Evolutionary conservation across 2,797 vertebrate genomes (phyloP).

Genomic region (Sylvilagus floridanus): DNA sequence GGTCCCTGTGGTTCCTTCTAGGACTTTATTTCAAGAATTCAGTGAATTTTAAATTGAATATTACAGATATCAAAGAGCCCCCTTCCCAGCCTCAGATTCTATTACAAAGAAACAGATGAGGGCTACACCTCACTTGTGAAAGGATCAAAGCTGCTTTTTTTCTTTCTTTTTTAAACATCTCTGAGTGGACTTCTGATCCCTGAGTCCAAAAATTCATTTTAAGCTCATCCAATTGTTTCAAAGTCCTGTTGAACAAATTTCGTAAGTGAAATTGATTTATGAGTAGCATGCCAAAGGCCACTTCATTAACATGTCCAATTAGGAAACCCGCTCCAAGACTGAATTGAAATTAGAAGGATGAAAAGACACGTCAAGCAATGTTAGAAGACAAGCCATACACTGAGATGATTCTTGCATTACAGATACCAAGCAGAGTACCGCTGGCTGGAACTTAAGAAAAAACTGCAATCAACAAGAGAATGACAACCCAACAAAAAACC

Average conservation of each 20-base stretch:
- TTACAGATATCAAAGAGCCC: constrained; percentile 75
- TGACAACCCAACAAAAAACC: constrained; percentile 7
- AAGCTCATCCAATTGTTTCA: constrained; percentile 65
- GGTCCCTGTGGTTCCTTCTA: constrained; percentile 62
- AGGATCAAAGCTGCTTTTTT: constrained; percentile 76
- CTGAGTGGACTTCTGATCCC: constrained; percentile 48
- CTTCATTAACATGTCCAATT: constrained; percentile 60
- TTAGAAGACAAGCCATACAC: constrained; percentile 55
- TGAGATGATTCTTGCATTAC: constrained; percentile 2
- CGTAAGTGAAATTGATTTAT: constrained; percentile 69
- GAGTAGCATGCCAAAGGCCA: background rate
- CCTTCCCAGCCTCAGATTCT: constrained; percentile 67
- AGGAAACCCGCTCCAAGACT: constrained; percentile 52
- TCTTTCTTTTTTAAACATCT: constrained; percentile 29
- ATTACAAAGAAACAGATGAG: constrained; percentile 80
- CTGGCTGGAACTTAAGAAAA: constrained; percentile 11
- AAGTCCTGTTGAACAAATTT: constrained; percentile 62
- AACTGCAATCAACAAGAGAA: constrained; percentile 7
- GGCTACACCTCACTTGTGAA: constrained; percentile 68
- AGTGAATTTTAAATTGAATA: constrained; percentile 80
- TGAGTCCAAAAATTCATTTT: constrained; percentile 70
- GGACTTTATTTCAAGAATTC: constrained; percentile 71
- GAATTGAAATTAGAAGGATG: constrained; percentile 67
- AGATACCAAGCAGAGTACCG: constrained; percentile 27
- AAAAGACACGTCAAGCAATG: constrained; percentile 60